Conservation (phyloP, 2,888 invertebrate genomes). For the Dolichopus griseipennis region DNA sequence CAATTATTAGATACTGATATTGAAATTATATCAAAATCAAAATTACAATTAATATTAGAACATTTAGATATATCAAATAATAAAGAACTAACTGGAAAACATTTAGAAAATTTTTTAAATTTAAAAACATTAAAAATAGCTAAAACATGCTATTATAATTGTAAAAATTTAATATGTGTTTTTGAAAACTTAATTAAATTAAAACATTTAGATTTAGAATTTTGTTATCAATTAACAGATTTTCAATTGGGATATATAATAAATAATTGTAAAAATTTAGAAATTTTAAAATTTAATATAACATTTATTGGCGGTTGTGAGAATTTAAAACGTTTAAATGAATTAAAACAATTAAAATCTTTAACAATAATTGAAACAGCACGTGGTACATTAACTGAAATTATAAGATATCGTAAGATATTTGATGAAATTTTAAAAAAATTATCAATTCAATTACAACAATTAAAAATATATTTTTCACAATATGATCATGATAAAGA, state of each 20-base stretch:
- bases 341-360: not conserved
- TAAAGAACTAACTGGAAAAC: conserved; percentile 7
- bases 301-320: not conserved
- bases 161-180: not conserved
- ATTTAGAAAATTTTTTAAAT: not conserved
- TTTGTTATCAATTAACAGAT: not conserved
- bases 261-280: not conserved
- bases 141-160: not conserved
- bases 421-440: conserved; percentile 2
- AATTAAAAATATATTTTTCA: conserved; percentile 6
- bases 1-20: not conserved
- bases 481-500: conserved; percentile 9
- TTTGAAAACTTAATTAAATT: not conserved
- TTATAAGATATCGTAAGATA: not conserved
- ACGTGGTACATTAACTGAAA: not conserved
- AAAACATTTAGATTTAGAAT: conserved; percentile 1
- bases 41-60: not conserved
- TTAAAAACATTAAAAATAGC: not conserved
- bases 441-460: not conserved
- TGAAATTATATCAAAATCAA: not conserved
- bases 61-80: not conserved
- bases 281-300: not conserved
- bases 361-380: not conserved
- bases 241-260: not conserved
- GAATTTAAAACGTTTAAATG: not conserved